phyloP scores from a whole-genome alignment of 2,888 invertebrate species.

The Ceramica pisi region DNA sequence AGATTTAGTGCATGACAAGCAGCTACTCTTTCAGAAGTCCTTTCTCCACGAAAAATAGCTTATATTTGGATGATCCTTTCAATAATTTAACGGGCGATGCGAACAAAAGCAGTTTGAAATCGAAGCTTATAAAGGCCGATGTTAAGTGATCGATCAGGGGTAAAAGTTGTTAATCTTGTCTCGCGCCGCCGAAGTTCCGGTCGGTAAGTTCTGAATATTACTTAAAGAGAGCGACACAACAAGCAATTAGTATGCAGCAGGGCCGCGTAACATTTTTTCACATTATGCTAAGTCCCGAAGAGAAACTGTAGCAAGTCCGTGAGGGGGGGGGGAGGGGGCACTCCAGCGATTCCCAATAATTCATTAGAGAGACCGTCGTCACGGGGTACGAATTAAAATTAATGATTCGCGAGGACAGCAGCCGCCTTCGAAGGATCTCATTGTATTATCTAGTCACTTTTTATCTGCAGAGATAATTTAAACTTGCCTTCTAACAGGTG shows the following conservation, averaged over 20 bases:
- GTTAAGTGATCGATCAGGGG: conserved; percentile 87
- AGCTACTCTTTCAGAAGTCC: conserved; percentile 71
- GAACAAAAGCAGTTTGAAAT: conserved; percentile 79
- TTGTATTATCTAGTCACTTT: conserved; percentile 87
- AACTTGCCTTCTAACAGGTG: conserved; percentile 84
- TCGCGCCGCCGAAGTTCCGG: conserved; percentile 81
- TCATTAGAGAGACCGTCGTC: conserved; percentile 89
- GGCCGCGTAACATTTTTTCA: conserved; percentile 88
- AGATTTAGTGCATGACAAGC: conserved; percentile 84
- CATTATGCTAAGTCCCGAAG: conserved; percentile 89
- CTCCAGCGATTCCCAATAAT: conserved; percentile 89
- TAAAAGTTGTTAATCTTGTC: conserved; percentile 89
- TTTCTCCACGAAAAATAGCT: conserved; percentile 73
- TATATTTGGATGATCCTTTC: conserved; percentile 70
- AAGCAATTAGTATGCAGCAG: conserved; percentile 90
- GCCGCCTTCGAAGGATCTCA: conserved; percentile 83
- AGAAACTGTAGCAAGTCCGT: conserved; percentile 85
- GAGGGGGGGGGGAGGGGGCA: conserved; percentile 79
- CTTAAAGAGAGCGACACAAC: conserved; percentile 86
- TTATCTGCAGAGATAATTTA: conserved; percentile 86
- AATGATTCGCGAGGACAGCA: conserved; percentile 89
- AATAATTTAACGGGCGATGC: conserved; percentile 60
- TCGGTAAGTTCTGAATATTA: conserved; percentile 82
- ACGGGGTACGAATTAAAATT: conserved; percentile 90
- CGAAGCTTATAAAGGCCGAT: conserved; percentile 80